Evolutionary conservation across 2,888 invertebrate genomes (phyloP).

Genomic region (Polydrusus cervinus): DNA sequence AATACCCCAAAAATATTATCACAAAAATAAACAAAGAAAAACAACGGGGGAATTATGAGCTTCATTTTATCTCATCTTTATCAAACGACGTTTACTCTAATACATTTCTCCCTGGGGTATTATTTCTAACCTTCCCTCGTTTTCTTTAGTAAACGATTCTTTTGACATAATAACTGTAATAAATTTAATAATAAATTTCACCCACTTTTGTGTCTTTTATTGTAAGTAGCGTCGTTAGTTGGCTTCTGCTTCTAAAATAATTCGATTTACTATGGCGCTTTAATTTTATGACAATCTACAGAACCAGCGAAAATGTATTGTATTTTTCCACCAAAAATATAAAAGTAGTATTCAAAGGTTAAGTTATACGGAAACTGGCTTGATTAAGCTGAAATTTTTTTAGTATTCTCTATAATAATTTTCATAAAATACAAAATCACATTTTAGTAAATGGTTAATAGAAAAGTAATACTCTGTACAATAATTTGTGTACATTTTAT

Average conservation of each 20-base stretch:
- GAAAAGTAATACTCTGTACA: too few species aligned
- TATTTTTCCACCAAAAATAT: too few species aligned
- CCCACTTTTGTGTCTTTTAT: conserved; percentile 25
- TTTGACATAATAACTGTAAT: conserved; percentile 26
- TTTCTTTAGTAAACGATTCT: conserved; percentile 26
- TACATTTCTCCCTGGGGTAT: conserved; percentile 24
- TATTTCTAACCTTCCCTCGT: conserved; percentile 21
- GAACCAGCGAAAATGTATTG: too few species aligned
- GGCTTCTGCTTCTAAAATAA: conserved; percentile 18
- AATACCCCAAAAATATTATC: conserved; percentile 15
- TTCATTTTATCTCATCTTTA: conserved; percentile 23
- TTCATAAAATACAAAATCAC: too few species aligned
- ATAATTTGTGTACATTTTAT: too few species aligned
- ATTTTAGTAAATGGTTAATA: too few species aligned
- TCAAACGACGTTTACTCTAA: conserved; percentile 18
- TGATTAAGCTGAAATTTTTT: too few species aligned
- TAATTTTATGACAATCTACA: background rate
- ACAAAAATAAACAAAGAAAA: conserved; percentile 23
- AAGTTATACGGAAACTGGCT: too few species aligned
- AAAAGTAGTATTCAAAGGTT: too few species aligned
- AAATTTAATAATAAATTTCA: conserved; percentile 25
- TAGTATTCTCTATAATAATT: too few species aligned
- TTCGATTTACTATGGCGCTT: background rate
- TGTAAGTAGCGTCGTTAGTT: conserved; percentile 15
- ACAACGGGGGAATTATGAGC: conserved; percentile 16